Evolutionary conservation across 92 coral and sea anemone species (phyloP), one percentile per base, ranked within the genome.

Genomic region (Phymanthus crucifer): DNA sequence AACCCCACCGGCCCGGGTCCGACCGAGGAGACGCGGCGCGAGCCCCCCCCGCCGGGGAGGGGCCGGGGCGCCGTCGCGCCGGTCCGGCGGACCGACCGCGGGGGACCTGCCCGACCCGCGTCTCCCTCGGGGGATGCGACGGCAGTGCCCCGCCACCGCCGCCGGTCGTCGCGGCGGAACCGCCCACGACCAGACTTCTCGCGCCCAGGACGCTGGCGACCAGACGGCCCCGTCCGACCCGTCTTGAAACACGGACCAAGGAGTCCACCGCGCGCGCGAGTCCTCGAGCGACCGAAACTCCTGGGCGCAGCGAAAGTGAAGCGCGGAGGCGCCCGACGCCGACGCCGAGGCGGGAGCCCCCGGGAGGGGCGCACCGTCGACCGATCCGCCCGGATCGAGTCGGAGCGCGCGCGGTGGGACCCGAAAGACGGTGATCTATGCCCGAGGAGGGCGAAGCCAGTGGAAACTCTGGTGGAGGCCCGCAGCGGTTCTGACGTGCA

Each of bases 281-380:
- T 87, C 88, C 77, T 73, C 7, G 90, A 87, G 88, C 70, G 87
- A 43, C 8, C 31, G 83, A 87, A 83, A 83, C 84, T 83, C 90
- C 21, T 29, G 43, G 90, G 90, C 87, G 84, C 74, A 86, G 81
- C 73, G 87, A 86, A 86, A 86, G 89, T 86, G 87, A 81, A 75
- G 52, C n/a, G 80, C 86, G 40, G 75, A 66, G 48, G 10, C 83
- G 64, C 80, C 69, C 70, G n/a, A n/a, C n/a, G n/a, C n/a, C n/a
- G n/a, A n/a, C n/a, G 89, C 76, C 7, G 87, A 86, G 87, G 87
- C 75, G 86, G 81, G 90, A 86, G 24, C 83, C 83, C 38, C 83
- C n/a, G n/a, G n/a, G n/a, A n/a, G n/a, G n/a, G n/a, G n/a, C n/a
- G 90, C 90, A 87, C 82, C 90, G 77, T 83, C 83, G 90, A 82